Evolutionary conservation across 2,797 vertebrate genomes (phyloP).

Genomic region (Anolis apletophallus): DNA sequence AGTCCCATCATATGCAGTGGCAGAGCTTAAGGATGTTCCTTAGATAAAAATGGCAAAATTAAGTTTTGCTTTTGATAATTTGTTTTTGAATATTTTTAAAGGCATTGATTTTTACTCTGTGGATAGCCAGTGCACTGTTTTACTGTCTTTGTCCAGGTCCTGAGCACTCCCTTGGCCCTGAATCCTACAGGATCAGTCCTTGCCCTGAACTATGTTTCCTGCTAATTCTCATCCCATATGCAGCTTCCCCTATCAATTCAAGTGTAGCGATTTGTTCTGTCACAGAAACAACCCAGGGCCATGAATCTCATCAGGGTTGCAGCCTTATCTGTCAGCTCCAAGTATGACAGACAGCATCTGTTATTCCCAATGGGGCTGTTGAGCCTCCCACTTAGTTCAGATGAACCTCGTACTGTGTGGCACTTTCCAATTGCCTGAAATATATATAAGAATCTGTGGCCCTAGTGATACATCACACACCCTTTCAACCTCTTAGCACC

Average conservation of each 20-base stretch:
- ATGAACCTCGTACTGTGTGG: background rate
- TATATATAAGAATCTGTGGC: background rate
- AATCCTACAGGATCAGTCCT: background rate
- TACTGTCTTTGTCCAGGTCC: background rate
- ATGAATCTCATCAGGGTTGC: constrained; percentile 43
- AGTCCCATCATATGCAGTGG: no score
- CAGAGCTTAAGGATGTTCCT: no score
- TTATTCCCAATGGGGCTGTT: background rate
- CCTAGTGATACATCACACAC: background rate
- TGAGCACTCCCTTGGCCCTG: background rate
- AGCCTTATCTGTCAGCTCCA: constrained; percentile 35
- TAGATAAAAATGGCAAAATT: no score
- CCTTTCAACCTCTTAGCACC: background rate
- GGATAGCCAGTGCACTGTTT: background rate
- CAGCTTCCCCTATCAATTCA: background rate
- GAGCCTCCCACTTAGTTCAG: background rate
- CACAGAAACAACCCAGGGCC: constrained; percentile 37
- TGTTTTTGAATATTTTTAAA: no score
- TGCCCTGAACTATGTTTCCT: background rate
- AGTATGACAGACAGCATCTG: constrained; percentile 29
- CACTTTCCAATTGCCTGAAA: constrained; percentile 23
- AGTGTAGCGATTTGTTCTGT: constrained; percentile 18
- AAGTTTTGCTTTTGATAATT: no score
- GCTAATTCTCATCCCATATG: constrained; percentile 16
- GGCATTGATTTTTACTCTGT: no score